Evolutionary conservation across 2,888 invertebrate species (phyloP).

Genomic region (Lutraria lutraria): DNA sequence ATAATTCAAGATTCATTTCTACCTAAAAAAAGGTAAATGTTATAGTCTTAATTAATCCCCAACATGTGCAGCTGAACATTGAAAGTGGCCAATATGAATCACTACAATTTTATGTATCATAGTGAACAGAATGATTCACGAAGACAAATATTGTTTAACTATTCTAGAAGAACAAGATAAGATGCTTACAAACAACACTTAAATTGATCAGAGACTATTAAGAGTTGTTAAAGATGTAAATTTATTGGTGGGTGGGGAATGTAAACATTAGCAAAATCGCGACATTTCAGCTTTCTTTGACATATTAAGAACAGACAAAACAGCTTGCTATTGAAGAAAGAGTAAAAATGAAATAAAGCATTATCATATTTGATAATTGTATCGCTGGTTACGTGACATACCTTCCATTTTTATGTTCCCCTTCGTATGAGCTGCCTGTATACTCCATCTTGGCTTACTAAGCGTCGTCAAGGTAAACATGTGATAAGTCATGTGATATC

Average conservation of each 20-base stretch:
- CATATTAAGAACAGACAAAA: background rate
- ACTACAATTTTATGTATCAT: too few relatives aligned
- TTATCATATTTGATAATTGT: background rate
- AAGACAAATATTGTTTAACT: too few relatives aligned
- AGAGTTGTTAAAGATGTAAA: background rate
- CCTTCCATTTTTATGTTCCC: slow-evolving; percentile 85
- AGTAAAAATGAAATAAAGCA: background rate
- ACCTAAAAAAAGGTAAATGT: too few relatives aligned
- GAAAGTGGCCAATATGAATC: too few relatives aligned
- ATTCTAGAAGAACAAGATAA: too few relatives aligned
- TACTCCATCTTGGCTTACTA: slow-evolving; percentile 84
- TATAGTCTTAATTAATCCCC: too few relatives aligned
- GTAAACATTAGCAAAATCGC: background rate
- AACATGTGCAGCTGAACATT: too few relatives aligned
- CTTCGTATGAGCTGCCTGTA: slow-evolving; percentile 86
- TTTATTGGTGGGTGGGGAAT: slow-evolving; percentile 38
- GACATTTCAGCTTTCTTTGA: background rate
- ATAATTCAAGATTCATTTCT: too few relatives aligned
- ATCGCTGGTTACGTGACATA: slow-evolving; percentile 54
- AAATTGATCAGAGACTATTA: background rate
- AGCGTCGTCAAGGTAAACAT: slow-evolving; percentile 66
- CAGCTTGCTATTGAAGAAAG: background rate
- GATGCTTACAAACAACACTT: background rate
- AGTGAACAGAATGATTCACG: too few relatives aligned
- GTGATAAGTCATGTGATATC: slow-evolving; percentile 62